Base-by-base conservation (phyloP, 1,140 invertebrate genomes). In the Drosophila mayri region DNA sequence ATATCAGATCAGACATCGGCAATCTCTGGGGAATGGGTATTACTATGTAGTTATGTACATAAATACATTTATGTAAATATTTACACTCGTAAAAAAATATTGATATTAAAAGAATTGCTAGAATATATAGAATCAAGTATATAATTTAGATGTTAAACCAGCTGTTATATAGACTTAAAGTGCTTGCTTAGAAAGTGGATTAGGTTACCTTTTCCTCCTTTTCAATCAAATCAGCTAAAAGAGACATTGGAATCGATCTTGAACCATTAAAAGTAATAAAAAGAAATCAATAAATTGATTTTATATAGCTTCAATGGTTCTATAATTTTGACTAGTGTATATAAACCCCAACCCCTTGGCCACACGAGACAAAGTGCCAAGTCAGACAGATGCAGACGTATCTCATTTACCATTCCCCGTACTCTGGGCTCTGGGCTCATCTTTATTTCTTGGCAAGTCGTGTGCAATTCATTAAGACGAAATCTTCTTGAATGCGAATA, bases 381-480 rank as follows among this genome's bases (percentile, higher is more conserved):
- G 65, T 68, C 65, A 54, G 81, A 64, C 81, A 75, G 64, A 83
- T 82, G 25, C 54, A 79, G 60, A 83, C 64, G 46, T 54, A 49
- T 59, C 58, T 44, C 41, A 43, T 58, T 70, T 60, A 41, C 30
- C 32, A 55, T 64, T 11, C 61, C 41, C 61, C 41, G 59, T 75
- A 47, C 59, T 54, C 61, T 62, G 32, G 43, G 70, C 59, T 54
- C 61, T 62, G 32, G 43, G 70, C 30, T 72, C 43, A 72, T 74
- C 57, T 72, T 71, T 64, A 81, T 76, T 82, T 87, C 83, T 86
- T 86, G 83, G 83, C 83, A 87, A 86, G 70, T 82, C 86, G 83
- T 79, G 83, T 60, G 83, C 83, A 86, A 86, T 86, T 86, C 83
- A 86, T 86, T 86, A 75, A 86, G 86, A 63, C 70, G 79, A 85